Conservation (phyloP, 2,888 invertebrate species). For the Bursaphelenchus okinawaensis region DNA sequence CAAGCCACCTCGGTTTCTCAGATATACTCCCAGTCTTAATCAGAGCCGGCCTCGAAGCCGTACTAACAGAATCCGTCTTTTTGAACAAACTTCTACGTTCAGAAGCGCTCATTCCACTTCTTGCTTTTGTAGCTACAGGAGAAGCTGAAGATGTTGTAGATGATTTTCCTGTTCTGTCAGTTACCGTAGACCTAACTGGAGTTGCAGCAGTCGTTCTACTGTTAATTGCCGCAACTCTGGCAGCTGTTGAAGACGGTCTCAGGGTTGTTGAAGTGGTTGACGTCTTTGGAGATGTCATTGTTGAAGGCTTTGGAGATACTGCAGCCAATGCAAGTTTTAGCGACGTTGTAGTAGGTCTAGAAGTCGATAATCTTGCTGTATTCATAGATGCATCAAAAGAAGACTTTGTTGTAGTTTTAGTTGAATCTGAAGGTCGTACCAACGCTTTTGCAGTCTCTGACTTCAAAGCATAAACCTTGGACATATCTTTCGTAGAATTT, state of each 20-base stretch:
- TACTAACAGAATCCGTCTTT: slow-evolving; percentile 26
- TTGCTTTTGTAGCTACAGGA: background rate
- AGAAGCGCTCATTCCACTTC: slow-evolving; percentile 16
- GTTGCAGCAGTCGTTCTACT: too few species aligned
- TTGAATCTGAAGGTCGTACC: too few species aligned
- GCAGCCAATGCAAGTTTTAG: background rate
- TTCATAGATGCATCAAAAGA: background rate
- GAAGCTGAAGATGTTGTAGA: too few species aligned
- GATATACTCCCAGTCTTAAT: slow-evolving; percentile 29
- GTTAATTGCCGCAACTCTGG: background rate
- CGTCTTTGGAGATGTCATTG: background rate
- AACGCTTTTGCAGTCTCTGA: too few species aligned
- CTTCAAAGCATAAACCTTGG: too few species aligned
- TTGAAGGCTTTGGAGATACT: background rate
- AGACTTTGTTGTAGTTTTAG: background rate
- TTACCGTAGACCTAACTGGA: background rate
- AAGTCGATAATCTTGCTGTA: background rate
- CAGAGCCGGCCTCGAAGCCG: slow-evolving; percentile 29
- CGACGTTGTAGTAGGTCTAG: background rate
- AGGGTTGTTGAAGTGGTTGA: slow-evolving; percentile 9
- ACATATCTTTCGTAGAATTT: too few species aligned
- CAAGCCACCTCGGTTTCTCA: slow-evolving; percentile 26
- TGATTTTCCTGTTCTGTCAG: background rate
- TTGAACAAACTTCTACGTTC: slow-evolving; percentile 28
- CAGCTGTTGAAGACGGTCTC: background rate